phyloP scores from a whole-genome alignment of 2,797 vertebrate genomes.

The Halcyon smyrnensis region DNA sequence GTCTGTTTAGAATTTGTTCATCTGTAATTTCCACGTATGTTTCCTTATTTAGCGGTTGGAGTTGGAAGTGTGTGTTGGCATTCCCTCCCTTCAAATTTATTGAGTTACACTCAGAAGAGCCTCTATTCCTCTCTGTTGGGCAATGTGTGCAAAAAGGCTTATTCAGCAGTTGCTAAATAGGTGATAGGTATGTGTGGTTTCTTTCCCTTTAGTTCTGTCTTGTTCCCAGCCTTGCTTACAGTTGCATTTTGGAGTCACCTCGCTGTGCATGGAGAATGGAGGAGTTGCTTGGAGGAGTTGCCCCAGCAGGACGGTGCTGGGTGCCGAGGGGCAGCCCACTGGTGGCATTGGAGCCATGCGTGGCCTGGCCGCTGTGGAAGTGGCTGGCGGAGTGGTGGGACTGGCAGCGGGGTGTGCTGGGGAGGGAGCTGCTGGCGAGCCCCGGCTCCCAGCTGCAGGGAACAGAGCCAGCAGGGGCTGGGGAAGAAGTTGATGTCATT shows the following conservation, averaged over 20 bases:
- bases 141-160: constrained; percentile 51
- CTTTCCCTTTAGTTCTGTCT: not conserved
- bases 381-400: fast-evolving
- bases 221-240: not conserved
- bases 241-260: not conserved
- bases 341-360: fast-evolving
- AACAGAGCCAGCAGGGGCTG: not conserved
- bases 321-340: not conserved
- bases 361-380: fast-evolving
- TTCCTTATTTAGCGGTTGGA: constrained; percentile 65
- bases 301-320: not conserved
- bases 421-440: constrained; percentile 21
- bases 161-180: constrained; percentile 67
- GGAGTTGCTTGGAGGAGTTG: not conserved
- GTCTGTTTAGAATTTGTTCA: constrained; percentile 67
- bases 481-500: constrained; percentile 57
- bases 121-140: constrained; percentile 52
- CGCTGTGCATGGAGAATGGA: fast-evolving
- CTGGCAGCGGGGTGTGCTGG: not conserved
- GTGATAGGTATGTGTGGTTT: constrained; percentile 57
- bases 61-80: constrained; percentile 68
- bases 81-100: constrained; percentile 58
- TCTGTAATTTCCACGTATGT: constrained; percentile 69
- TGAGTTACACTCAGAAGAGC: constrained; percentile 38
- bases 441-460: constrained; percentile 22